Conservation (phyloP, 2,888 invertebrate genomes). For the Timandra comae region DNA sequence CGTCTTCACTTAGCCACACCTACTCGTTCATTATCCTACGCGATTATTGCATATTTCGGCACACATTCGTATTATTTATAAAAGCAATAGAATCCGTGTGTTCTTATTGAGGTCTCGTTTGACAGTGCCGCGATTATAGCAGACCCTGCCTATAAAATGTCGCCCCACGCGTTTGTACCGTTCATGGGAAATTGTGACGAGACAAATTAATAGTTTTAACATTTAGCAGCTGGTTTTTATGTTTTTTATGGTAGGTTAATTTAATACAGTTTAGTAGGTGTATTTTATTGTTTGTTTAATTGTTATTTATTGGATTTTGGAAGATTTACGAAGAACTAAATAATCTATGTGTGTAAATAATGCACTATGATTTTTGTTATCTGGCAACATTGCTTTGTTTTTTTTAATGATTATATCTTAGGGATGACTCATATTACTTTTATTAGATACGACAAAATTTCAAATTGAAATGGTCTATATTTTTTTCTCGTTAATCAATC, state of each 20-base stretch:
- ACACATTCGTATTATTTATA: constrained; percentile 48
- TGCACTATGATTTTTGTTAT: too few relatives aligned
- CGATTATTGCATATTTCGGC: constrained; percentile 68
- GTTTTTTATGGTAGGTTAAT: not conserved
- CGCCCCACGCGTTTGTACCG: constrained; percentile 66
- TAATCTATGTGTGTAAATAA: too few relatives aligned
- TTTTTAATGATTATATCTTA: too few relatives aligned
- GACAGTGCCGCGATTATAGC: constrained; percentile 64
- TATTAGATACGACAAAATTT: not conserved
- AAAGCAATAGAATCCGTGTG: constrained; percentile 49
- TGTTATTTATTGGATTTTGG: too few relatives aligned
- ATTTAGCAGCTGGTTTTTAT: constrained; percentile 9
- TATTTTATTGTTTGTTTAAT: too few relatives aligned
- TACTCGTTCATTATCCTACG: constrained; percentile 71
- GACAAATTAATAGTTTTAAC: constrained; percentile 27
- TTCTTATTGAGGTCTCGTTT: constrained; percentile 64
- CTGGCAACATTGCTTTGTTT: too few relatives aligned
- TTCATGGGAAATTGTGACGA: constrained; percentile 52
- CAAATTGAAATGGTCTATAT: not conserved
- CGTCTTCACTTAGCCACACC: constrained; percentile 66
- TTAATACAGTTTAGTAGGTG: too few relatives aligned
- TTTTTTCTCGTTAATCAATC: too few relatives aligned
- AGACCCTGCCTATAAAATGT: constrained; percentile 67
- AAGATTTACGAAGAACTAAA: too few relatives aligned
- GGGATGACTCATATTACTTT: too few relatives aligned